These are phyloP conservation scores for Volucella inflata DNA, from an alignment of 2,888 invertebrate genomes.

Conservation along the genomic window DNA sequence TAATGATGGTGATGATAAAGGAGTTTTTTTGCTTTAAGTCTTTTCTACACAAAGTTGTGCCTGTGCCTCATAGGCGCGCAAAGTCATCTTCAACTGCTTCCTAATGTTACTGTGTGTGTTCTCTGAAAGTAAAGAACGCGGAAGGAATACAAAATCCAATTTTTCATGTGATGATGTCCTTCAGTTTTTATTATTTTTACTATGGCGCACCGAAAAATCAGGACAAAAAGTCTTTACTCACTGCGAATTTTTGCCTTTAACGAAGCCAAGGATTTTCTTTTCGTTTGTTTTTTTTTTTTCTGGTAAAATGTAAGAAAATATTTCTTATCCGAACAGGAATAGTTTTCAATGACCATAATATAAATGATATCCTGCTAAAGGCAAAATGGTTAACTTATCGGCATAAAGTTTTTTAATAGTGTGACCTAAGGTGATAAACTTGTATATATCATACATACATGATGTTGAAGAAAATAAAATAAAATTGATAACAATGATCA, in stretches of 20 bases:
- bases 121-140: conserved; percentile 35
- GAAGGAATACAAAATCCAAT: conserved; percentile 35
- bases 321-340: conserved; percentile 14
- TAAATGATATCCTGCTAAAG: conserved; percentile 11
- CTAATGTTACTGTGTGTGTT: conserved; percentile 18
- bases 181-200: conserved; percentile 15
- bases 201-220: neutral
- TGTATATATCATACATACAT: too few relatives aligned
- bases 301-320: conserved; percentile 16
- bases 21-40: conserved; percentile 19
- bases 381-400: neutral
- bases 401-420: neutral
- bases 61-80: conserved; percentile 19
- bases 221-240: neutral
- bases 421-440: conserved; percentile 12
- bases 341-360: conserved; percentile 30
- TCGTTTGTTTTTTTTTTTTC: neutral
- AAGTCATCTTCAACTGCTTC: conserved; percentile 12
- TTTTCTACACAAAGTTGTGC: conserved; percentile 4
- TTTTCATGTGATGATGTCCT: conserved; percentile 32
- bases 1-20: conserved; percentile 26
- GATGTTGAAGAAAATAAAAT: too few relatives aligned
- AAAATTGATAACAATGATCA: too few relatives aligned
- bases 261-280: conserved; percentile 3
- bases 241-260: conserved; percentile 13